Conservation (phyloP, 2,113 vertebrate species). For the Otocyon megalotis region DNA sequence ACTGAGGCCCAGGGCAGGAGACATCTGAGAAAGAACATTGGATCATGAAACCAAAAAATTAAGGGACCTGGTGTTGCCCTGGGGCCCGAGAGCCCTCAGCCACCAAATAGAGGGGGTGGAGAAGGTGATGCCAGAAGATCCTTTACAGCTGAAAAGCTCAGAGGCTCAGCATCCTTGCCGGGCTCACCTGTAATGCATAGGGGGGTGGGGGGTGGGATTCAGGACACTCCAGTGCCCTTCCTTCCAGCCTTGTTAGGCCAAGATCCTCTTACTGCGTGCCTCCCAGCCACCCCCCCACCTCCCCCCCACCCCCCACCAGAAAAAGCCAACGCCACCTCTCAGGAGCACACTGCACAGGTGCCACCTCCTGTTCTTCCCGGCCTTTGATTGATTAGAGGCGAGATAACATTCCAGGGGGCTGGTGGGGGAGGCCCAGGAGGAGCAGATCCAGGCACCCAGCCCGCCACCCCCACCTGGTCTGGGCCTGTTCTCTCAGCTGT, state of each 20-base stretch:
- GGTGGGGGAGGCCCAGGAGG: not conserved
- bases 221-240: not conserved
- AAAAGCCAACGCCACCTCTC: not conserved
- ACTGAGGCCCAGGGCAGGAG: not conserved
- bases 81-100: not conserved
- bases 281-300: fast-evolving
- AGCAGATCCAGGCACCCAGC: not conserved
- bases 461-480: not conserved
- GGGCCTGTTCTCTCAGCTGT: slow-evolving; percentile 51
- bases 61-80: not conserved
- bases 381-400: slow-evolving; percentile 45
- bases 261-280: fast-evolving
- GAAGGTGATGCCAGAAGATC: fast-evolving
- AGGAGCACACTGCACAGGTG: not conserved
- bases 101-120: not conserved
- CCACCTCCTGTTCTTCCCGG: not conserved
- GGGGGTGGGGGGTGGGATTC: not conserved
- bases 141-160: too few species aligned
- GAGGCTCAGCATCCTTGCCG: not conserved
- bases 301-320: not conserved
- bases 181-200: fast-evolving
- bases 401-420: slow-evolving; percentile 69
- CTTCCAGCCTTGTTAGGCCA: not conserved
- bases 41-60: not conserved
- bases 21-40: not conserved